These are phyloP conservation scores for Okapia johnstoni DNA, from an alignment of 2,113 vertebrate genomes.

Conservation along the genomic window DNA sequence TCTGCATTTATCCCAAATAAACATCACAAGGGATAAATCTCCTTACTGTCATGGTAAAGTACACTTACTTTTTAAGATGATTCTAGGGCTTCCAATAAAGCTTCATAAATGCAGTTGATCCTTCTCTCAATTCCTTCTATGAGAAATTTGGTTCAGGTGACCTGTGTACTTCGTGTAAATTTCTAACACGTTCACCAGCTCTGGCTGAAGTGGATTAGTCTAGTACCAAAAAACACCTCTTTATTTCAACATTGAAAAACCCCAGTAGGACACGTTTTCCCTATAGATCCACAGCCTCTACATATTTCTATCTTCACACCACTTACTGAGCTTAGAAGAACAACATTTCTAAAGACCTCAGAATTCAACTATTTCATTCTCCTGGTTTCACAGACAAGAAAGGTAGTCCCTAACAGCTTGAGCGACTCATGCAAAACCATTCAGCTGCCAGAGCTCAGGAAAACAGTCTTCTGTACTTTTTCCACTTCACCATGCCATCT, in stretches of 20 bases:
- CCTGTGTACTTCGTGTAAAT: background rate
- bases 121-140: background rate
- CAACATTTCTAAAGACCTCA: background rate
- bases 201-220: background rate
- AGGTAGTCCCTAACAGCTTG: background rate
- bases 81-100: background rate
- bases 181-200: background rate
- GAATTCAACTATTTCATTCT: background rate
- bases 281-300: background rate
- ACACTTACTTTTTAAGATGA: background rate
- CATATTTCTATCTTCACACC: background rate
- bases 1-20: background rate
- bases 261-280: background rate
- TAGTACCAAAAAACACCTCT: background rate
- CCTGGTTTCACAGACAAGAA: background rate
- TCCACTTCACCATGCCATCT: background rate
- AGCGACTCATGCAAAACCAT: background rate
- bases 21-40: background rate
- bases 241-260: background rate
- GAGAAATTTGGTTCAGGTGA: background rate
- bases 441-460: background rate
- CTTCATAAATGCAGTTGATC: background rate
- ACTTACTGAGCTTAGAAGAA: background rate
- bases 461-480: background rate
- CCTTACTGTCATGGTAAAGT: background rate